Evolutionary conservation across 2,888 invertebrate genomes (phyloP).

Genomic region (Bombylius discolor): DNA sequence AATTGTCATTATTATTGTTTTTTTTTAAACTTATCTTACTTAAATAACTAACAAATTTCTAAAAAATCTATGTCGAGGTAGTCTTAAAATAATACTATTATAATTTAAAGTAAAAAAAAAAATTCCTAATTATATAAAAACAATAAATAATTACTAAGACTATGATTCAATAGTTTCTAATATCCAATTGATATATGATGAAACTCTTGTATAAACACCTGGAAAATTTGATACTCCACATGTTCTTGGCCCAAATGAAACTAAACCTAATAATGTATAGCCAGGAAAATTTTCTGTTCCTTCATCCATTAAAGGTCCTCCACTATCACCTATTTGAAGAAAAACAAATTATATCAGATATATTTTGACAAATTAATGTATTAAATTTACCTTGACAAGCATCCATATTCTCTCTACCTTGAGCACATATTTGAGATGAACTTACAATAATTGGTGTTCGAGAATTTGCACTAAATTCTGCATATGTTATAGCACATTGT

Average conservation of each 20-base stretch:
- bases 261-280: conserved; percentile 26
- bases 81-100: too few species aligned
- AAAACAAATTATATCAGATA: neutral
- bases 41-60: too few species aligned
- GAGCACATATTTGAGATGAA: conserved; percentile 32
- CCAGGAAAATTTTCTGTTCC: conserved; percentile 14
- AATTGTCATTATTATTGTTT: too few species aligned
- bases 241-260: conserved; percentile 31
- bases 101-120: too few species aligned
- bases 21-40: too few species aligned
- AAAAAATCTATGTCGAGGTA: too few species aligned
- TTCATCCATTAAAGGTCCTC: conserved; percentile 34
- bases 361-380: neutral
- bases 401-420: conserved; percentile 33
- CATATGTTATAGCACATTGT: conserved; percentile 32
- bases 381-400: conserved; percentile 28
- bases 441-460: conserved; percentile 34
- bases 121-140: too few species aligned
- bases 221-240: conserved; percentile 33
- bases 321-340: conserved; percentile 27
- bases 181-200: conserved; percentile 35
- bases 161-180: conserved; percentile 14
- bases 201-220: conserved; percentile 36
- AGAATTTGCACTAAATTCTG: conserved; percentile 32
- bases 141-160: too few species aligned